Evolutionary conservation across 2,797 vertebrate genomes (phyloP).

Genomic region (Ceyx erithaca): DNA sequence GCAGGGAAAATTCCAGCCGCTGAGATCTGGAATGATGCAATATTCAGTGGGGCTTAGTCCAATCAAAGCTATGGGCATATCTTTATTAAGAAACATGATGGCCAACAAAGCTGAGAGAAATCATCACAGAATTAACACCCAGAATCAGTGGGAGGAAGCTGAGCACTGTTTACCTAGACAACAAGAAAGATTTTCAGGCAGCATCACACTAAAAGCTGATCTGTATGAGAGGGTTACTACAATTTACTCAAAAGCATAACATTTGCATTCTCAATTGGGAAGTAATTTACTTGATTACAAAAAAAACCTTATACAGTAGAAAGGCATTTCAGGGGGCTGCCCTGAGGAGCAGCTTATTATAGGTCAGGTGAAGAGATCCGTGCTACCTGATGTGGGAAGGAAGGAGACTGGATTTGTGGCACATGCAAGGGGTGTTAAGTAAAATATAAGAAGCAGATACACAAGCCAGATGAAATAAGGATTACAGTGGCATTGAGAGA

Average conservation of each 20-base stretch:
- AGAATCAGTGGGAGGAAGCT: not conserved
- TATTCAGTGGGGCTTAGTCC: not conserved
- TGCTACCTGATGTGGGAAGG: not conserved
- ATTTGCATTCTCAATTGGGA: not conserved
- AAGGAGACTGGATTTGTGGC: not conserved
- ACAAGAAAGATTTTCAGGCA: constrained; percentile 9
- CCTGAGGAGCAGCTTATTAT: not conserved
- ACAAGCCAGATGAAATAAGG: not conserved
- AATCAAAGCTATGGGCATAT: not conserved
- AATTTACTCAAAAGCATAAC: not conserved
- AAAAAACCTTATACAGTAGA: not conserved
- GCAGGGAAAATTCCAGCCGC: not conserved
- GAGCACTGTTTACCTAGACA: not conserved
- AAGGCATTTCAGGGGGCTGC: not conserved
- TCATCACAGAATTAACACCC: not conserved
- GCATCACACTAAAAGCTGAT: not conserved
- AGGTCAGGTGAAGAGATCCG: not conserved
- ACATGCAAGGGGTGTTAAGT: not conserved
- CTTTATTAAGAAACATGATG: not conserved
- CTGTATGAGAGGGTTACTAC: not conserved
- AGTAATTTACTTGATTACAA: not conserved
- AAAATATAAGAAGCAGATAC: not conserved
- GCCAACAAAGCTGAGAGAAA: not conserved
- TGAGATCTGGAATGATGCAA: not conserved
- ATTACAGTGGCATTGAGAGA: not conserved